phyloP scores from a whole-genome alignment of 2,113 vertebrate species.

The Alexandromys fortis region DNA sequence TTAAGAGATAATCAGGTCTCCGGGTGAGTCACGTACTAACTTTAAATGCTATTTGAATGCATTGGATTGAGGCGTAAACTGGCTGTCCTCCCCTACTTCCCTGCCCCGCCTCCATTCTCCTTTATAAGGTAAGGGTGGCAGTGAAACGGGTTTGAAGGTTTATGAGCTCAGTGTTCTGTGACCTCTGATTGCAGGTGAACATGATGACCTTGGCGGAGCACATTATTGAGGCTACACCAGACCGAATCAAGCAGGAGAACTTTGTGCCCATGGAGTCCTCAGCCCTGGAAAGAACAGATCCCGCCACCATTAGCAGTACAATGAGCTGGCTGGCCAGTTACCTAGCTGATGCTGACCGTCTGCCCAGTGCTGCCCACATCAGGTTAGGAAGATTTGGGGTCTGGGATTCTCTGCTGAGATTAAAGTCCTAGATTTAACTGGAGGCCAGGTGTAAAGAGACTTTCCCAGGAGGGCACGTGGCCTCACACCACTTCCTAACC shows the following conservation, averaged over 20 bases:
- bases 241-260: slow-evolving; percentile 97
- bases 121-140: not conserved
- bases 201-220: slow-evolving; percentile 99
- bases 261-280: slow-evolving; percentile 91
- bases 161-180: not conserved
- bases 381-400: slow-evolving; percentile 84
- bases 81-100: not conserved
- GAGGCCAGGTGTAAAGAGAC: not conserved
- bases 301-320: slow-evolving; percentile 92
- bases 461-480: not conserved
- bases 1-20: not conserved
- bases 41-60: accelerated
- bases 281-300: slow-evolving; percentile 87
- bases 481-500: not conserved
- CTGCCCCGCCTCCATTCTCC: not conserved
- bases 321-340: slow-evolving; percentile 99
- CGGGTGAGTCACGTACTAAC: accelerated
- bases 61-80: accelerated
- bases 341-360: slow-evolving; percentile 95
- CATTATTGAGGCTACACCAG: slow-evolving; percentile 98
- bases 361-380: slow-evolving; percentile 94
- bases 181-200: slow-evolving; percentile 88
- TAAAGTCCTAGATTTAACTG: not conserved
- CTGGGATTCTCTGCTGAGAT: not conserved
- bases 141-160: not conserved